Base-by-base conservation (phyloP, 2,797 vertebrate species). In the Myiothlypis chrysogaster region DNA sequence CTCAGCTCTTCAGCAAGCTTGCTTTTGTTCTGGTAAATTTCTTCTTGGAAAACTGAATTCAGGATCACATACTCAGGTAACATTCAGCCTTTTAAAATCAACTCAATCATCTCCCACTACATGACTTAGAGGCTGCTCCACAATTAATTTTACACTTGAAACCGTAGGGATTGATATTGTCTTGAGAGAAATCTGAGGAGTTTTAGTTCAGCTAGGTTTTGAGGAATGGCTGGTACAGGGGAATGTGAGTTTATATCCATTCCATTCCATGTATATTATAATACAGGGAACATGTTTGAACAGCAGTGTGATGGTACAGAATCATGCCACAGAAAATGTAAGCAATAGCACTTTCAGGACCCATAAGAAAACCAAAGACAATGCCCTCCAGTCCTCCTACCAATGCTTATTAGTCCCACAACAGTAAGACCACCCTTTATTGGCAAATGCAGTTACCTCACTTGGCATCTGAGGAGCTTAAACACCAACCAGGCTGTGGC, bases 381-480 rank as follows among this genome's bases (percentile, higher is more conserved):
- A 87, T 75, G 25, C 14, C 18, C 85, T 87, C 19, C 57, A 23
- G 30, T 79, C 49, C 37, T 89, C 83, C 49, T 50, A 73, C 35
- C 32, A 28, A 13, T 22, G 5, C 39, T 88, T 78, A 28, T 84
- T 79, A 46, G 63, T 86, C 56, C 60, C 79, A 77, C 24, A 84
- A 32, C 55, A 73, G 8, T 60, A 55, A 80, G 53, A 83, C 46
- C 69, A 93, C 57, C 34, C 32, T 76, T 94, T 73, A 64, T 15
- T 83, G 89, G 72, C 83, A 94, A 79, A 81, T 53, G 32, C 32
- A 86, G 41, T 43, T 87, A 73, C 89, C 71, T 79, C 19, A 5
- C 50, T 72, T 88, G 81, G 44, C 57, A 94, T 96, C 84, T 72
- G 50, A 90, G 65, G 46, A 92, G 32, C 61, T 95, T 83, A 76